These are phyloP conservation scores for Agrochola litura DNA, from an alignment of 2,888 invertebrate genomes.

Conservation along the genomic window DNA sequence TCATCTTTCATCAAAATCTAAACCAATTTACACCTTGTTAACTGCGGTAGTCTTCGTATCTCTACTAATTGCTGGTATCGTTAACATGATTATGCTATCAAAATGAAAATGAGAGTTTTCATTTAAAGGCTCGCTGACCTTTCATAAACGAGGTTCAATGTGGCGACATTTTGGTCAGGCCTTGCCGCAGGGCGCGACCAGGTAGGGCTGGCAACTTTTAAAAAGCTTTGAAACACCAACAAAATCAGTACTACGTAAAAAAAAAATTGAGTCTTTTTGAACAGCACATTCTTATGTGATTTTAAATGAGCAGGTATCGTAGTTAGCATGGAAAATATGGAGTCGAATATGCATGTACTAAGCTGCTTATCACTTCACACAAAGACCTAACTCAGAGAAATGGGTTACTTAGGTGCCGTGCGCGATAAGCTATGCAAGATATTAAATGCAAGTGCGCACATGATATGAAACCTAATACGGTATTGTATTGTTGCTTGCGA, in stretches of 20 bases:
- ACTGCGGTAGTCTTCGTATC: conserved; percentile 39
- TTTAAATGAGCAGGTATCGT: not conserved
- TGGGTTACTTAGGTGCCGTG: conserved; percentile 49
- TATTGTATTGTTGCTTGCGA: not conserved
- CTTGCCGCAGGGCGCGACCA: conserved; percentile 70
- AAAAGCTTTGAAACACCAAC: conserved; percentile 13
- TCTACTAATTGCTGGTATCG: conserved; percentile 61
- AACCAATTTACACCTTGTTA: conserved; percentile 47
- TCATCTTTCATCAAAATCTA: conserved; percentile 44
- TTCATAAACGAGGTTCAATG: conserved; percentile 71
- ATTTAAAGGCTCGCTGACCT: conserved; percentile 72
- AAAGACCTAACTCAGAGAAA: conserved; percentile 53
- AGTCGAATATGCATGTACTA: conserved; percentile 24
- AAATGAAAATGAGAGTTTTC: conserved; percentile 74
- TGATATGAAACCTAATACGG: conserved; percentile 15
- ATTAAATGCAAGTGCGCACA: conserved; percentile 31
- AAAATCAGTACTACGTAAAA: not conserved
- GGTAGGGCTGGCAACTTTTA: conserved; percentile 53
- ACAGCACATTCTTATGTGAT: not conserved
- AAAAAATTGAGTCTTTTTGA: not conserved
- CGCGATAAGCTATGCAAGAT: conserved; percentile 47
- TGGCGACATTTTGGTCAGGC: conserved; percentile 73
- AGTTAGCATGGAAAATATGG: conserved; percentile 1
- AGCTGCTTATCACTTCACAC: conserved; percentile 58
- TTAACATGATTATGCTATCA: conserved; percentile 68